Percentiles rank a stretch among this genome's conserved stretches.
phyloP scores from a whole-genome alignment of 2,113 vertebrate species.

The Chloebia gouldiae region DNA sequence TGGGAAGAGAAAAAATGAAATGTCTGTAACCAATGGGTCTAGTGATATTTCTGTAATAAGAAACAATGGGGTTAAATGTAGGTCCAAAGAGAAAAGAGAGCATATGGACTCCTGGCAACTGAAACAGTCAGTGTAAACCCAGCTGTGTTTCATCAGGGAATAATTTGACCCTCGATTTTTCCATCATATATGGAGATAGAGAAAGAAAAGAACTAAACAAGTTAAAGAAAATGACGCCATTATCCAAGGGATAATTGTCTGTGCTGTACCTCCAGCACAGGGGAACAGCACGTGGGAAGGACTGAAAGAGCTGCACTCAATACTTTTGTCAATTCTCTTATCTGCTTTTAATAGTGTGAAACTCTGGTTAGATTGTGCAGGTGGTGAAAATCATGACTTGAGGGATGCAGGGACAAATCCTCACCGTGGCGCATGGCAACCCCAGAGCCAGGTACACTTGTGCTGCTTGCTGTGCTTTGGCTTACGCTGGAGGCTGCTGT shows the following conservation, averaged over 20 bases:
- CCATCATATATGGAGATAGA: background rate
- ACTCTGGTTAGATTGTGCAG: background rate
- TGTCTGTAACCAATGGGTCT: background rate
- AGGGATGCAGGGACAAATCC: background rate
- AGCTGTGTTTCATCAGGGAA: background rate
- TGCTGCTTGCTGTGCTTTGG: background rate
- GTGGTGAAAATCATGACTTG: background rate
- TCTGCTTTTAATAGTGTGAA: slow-evolving; percentile 26
- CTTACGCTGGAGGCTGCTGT: accelerated
- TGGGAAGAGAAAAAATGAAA: background rate
- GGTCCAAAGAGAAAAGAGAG: background rate
- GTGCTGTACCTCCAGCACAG: slow-evolving; percentile 26
- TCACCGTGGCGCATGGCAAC: background rate
- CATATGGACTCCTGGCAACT: background rate
- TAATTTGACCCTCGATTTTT: background rate
- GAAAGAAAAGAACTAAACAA: background rate
- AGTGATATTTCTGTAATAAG: background rate
- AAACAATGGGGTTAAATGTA: background rate
- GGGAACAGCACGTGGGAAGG: slow-evolving; percentile 27
- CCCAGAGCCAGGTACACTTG: background rate
- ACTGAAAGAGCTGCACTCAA: slow-evolving; percentile 24
- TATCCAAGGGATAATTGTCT: slow-evolving; percentile 35
- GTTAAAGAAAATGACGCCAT: background rate
- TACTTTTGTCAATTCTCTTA: slow-evolving; percentile 55
- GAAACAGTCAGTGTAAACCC: background rate